phyloP scores from a whole-genome alignment of 1,140 invertebrate species.

The Trachymyrmex cornetzi region DNA sequence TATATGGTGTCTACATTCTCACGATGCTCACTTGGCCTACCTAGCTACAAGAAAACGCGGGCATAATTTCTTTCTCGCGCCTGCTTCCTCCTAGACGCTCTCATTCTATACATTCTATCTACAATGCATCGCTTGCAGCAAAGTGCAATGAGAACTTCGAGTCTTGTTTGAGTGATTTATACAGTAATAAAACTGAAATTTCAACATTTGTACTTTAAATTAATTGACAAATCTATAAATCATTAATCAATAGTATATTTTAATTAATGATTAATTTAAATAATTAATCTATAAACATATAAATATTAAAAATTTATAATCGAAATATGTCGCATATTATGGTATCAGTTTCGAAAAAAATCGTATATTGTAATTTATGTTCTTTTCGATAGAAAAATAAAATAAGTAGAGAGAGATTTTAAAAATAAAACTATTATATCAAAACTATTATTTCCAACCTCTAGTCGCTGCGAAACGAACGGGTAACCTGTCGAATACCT shows the following conservation, averaged over 20 bases:
- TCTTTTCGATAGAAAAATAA: neutral
- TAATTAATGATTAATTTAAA: slow-evolving; percentile 6
- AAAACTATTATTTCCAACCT: slow-evolving; percentile 2
- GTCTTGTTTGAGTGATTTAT: neutral
- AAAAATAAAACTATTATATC: neutral
- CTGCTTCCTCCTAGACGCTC: slow-evolving; percentile 5
- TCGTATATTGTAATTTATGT: neutral
- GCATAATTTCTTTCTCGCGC: slow-evolving; percentile 51
- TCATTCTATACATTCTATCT: neutral
- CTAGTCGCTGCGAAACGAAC: neutral
- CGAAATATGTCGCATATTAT: neutral
- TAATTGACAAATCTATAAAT: neutral
- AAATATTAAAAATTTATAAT: neutral
- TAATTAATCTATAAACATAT: neutral
- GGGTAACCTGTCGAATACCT: slow-evolving; percentile 21
- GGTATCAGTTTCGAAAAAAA: neutral
- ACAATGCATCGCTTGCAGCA: neutral
- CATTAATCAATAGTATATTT: neutral
- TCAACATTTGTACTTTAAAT: neutral
- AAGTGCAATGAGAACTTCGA: neutral
- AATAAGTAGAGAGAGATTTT: neutral
- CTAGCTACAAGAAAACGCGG: slow-evolving; percentile 29
- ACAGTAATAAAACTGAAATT: neutral
- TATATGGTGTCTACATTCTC: slow-evolving; percentile 15
- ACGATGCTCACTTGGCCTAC: slow-evolving; percentile 19